A percentile compares a stretch with the other conserved stretches of the same genome.
Conservation (phyloP, 2,888 invertebrate genomes). For the Leptinotarsa tumamoca region DNA sequence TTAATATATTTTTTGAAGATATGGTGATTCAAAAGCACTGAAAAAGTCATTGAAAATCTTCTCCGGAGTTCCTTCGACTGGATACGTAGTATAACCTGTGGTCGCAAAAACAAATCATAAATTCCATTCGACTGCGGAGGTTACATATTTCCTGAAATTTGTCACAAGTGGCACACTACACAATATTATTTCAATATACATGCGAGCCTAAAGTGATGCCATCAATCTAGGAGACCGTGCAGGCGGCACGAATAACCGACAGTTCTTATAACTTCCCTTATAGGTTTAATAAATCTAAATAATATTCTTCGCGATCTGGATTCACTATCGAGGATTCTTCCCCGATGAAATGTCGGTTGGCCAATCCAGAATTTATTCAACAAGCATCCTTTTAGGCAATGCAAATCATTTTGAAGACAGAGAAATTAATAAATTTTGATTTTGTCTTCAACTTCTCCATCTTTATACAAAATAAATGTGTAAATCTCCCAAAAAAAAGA, state of each 20-base stretch:
- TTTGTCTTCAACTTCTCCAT: no score
- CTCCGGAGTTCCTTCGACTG: no score
- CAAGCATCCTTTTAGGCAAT: no score
- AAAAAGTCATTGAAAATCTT: no score
- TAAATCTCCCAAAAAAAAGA: no score
- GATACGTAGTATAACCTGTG: neutral
- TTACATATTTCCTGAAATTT: slow-evolving; percentile 52
- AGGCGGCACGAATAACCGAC: slow-evolving; percentile 54
- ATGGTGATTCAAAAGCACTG: no score
- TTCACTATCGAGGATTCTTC: neutral
- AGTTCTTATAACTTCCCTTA: slow-evolving; percentile 64
- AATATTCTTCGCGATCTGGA: slow-evolving; percentile 58
- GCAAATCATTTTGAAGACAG: no score
- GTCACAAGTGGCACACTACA: slow-evolving; percentile 57
- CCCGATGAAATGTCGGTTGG: no score
- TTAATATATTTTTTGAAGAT: no score
- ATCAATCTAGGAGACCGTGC: slow-evolving; percentile 60
- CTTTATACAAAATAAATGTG: no score
- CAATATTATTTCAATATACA: slow-evolving; percentile 63
- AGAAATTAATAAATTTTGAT: no score
- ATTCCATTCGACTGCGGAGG: slow-evolving; percentile 41
- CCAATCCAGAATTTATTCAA: no score
- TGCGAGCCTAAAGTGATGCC: slow-evolving; percentile 62
- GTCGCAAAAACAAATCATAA: slow-evolving; percentile 33
- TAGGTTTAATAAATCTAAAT: slow-evolving; percentile 65